These are phyloP conservation scores for Teleopsis dalmanni DNA, from an alignment of 1,140 invertebrate genomes.

Conservation along the genomic window DNA sequence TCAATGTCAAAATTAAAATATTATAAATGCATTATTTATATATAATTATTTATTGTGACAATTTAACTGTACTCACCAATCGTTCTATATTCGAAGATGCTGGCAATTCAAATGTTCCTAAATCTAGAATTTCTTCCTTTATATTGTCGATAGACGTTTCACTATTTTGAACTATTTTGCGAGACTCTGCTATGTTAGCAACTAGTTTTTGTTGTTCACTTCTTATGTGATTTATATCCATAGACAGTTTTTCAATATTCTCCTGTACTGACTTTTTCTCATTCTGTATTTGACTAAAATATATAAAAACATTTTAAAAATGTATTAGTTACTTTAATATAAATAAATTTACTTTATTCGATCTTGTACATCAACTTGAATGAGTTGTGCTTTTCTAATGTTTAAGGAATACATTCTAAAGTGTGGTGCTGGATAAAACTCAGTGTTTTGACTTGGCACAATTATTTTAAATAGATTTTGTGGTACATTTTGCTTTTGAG, in stretches of 20 bases:
- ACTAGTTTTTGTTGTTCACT: not conserved
- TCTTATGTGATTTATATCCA: constrained; percentile 3
- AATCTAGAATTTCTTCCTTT: constrained; percentile 12
- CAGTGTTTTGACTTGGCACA: constrained; percentile 53
- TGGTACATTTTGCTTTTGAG: constrained; percentile 55
- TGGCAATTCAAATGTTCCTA: constrained; percentile 32
- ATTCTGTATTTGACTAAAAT: constrained; percentile 11
- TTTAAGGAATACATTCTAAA: constrained; percentile 59
- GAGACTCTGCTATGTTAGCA: constrained; percentile 15
- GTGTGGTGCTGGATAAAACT: constrained; percentile 52
- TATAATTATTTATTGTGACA: not conserved
- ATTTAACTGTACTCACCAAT: constrained; percentile 40
- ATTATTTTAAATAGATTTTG: constrained; percentile 56
- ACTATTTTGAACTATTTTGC: constrained; percentile 13
- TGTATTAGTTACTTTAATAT: not conserved
- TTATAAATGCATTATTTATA: too few species aligned
- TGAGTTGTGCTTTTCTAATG: constrained; percentile 45
- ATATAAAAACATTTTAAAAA: not conserved
- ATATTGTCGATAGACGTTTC: constrained; percentile 7
- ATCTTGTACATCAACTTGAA: constrained; percentile 59
- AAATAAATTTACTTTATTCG: constrained; percentile 45
- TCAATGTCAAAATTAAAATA: too few species aligned
- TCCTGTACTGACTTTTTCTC: constrained; percentile 15
- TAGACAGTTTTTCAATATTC: constrained; percentile 5
- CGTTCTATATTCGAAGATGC: constrained; percentile 41